phyloP scores from a whole-genome alignment of 2,888 invertebrate genomes.

The Ormyrus labotus region DNA sequence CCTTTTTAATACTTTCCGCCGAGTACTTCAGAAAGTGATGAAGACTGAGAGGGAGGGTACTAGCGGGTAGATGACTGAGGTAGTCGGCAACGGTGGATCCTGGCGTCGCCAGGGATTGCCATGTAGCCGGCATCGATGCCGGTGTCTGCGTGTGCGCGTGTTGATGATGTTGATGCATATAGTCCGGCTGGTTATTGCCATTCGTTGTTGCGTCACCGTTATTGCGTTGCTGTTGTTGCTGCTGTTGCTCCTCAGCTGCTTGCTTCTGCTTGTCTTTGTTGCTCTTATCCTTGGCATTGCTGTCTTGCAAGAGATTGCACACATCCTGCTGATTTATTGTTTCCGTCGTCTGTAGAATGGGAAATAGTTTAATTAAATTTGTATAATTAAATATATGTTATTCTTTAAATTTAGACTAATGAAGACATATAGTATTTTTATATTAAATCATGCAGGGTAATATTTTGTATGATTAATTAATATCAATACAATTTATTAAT shows the following conservation, averaged over 20 bases:
- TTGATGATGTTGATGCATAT: constrained; percentile 55
- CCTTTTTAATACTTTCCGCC: constrained; percentile 86
- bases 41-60: constrained; percentile 85
- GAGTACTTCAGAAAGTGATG: constrained; percentile 92
- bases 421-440: no score
- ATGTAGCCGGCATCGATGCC: constrained; percentile 79
- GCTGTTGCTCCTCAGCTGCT: constrained; percentile 74
- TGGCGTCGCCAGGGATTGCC: constrained; percentile 84
- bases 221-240: constrained; percentile 55
- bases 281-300: constrained; percentile 66
- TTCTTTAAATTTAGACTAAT: no score
- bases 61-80: constrained; percentile 86
- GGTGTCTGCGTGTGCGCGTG: constrained; percentile 74
- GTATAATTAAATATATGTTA: no score
- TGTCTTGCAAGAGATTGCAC: constrained; percentile 73
- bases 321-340: constrained; percentile 73
- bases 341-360: constrained; percentile 64
- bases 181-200: constrained; percentile 44
- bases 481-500: neutral
- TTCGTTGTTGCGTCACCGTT: constrained; percentile 50
- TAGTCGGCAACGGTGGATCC: constrained; percentile 91
- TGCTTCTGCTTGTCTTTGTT: constrained; percentile 76
- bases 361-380: no score
- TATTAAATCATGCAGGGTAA: no score
- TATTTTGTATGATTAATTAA: neutral